Percentiles rank a stretch among this genome's conserved stretches.
Evolutionary conservation across 1,140 invertebrate genomes (phyloP).

Genomic region (Helicoverpa armigera): DNA sequence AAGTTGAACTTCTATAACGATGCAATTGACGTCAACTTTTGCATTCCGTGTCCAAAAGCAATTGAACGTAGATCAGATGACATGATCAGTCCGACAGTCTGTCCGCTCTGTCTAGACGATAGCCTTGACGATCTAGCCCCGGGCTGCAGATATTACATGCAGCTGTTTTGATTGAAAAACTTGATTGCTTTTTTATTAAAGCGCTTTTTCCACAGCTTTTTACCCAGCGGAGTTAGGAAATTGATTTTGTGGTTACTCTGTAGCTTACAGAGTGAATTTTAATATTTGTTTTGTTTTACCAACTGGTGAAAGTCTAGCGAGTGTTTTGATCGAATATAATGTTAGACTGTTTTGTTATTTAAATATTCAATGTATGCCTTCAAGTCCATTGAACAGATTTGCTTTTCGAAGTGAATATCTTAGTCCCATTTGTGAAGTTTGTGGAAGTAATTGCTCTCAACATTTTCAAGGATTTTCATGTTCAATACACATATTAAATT

Average conservation of each 20-base stretch:
- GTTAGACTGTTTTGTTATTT: constrained; percentile 3
- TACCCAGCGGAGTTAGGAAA: constrained; percentile 6
- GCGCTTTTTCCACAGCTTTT: constrained; percentile 24
- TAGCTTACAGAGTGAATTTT: not conserved
- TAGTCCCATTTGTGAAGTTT: constrained; percentile 6
- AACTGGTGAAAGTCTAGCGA: not conserved
- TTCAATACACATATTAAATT: not conserved
- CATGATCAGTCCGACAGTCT: constrained; percentile 17
- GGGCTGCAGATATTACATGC: constrained; percentile 42
- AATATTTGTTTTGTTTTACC: constrained; percentile 5
- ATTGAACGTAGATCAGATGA: constrained; percentile 11
- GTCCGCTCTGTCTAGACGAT: constrained; percentile 17
- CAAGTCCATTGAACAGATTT: constrained; percentile 21
- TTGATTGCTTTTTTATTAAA: constrained; percentile 40
- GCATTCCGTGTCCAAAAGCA: not conserved
- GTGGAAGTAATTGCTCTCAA: not conserved
- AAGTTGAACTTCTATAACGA: not conserved
- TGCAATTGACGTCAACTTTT: not conserved
- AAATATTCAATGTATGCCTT: constrained; percentile 33
- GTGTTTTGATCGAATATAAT: not conserved
- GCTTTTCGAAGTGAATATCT: constrained; percentile 23
- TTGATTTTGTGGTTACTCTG: constrained; percentile 36
- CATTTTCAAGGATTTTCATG: not conserved
- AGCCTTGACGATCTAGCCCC: constrained; percentile 2
- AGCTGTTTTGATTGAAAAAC: constrained; percentile 40